phyloP scores from a whole-genome alignment of 2,797 vertebrate species.

The Alexandromys oeconomus region DNA sequence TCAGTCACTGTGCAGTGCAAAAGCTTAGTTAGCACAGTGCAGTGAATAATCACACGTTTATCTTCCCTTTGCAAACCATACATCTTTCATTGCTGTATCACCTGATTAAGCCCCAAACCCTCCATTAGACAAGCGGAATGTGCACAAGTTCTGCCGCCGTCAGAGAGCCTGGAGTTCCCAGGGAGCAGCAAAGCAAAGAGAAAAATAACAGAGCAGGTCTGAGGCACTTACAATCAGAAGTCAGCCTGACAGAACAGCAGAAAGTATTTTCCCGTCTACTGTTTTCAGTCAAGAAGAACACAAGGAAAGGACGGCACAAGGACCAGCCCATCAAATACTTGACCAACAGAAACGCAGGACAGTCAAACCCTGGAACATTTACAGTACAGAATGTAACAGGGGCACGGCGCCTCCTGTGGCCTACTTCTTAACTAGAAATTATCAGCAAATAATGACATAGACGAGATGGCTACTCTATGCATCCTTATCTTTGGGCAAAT shows the following conservation, averaged over 20 bases:
- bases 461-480: neutral
- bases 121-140: neutral
- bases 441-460: neutral
- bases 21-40: neutral
- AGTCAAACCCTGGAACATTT: neutral
- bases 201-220: neutral
- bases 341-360: neutral
- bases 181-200: neutral
- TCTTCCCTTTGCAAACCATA: neutral
- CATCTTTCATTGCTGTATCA: neutral
- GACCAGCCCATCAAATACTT: too few species aligned
- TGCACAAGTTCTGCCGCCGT: neutral
- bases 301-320: neutral
- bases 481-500: neutral
- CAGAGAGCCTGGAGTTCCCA: neutral
- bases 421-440: neutral
- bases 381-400: fast-evolving
- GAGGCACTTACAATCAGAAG: neutral
- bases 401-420: neutral
- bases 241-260: neutral
- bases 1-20: neutral
- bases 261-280: neutral
- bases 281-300: neutral
- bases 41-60: neutral
- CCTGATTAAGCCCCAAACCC: neutral